Base-by-base conservation (phyloP, 2,888 invertebrate genomes). In the Cephonodes hylas region DNA sequence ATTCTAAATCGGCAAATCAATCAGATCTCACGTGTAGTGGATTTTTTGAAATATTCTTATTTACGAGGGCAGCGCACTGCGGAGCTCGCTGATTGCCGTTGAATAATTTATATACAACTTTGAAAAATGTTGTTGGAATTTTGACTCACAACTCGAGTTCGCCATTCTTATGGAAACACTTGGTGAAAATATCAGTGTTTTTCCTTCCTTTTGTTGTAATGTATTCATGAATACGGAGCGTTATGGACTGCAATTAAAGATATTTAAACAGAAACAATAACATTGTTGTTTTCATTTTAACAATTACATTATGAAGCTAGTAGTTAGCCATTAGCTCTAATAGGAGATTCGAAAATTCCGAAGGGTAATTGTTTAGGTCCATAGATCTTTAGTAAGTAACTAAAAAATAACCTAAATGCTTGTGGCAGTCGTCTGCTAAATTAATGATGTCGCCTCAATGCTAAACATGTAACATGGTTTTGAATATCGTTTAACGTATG, bases 81-180 rank as follows among this genome's bases (percentile, higher is more conserved):
- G 53, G 31, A 0, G 4, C 23, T 18, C 23, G 0, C 53, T 53
- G 31, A 53, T 53, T 53, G 53, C 31, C 31, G 18, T 10, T 53
- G 53, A 53, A 53, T 53, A 53, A 53, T 53, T 27, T 53, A 53
- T 53, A 31, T 31, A 53, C 27, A 53, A 53, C 53, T 53, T 53
- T 53, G 53, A 53, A 53, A 48, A 45, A 45, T 23, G 18, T n/a
- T 38, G 38, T 53, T 31, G 27, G 31, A 53, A 53, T 53, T 23
- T 44, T 44, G 13, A 46, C 13, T 53, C 8, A 23, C 10, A 10
- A 31, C 53, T 53, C 31, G 15, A 8, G 15, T 31, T 27, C 27
- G 27, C 53, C 10, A 27, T 31, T 53, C 15, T 53, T 6, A 10
- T 44, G 44, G 20, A 7, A 10, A 3, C n/a, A n/a, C n/a, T 10